Evolutionary conservation across 2,797 vertebrate species (phyloP).

Genomic region (Orestias chungarensis): DNA sequence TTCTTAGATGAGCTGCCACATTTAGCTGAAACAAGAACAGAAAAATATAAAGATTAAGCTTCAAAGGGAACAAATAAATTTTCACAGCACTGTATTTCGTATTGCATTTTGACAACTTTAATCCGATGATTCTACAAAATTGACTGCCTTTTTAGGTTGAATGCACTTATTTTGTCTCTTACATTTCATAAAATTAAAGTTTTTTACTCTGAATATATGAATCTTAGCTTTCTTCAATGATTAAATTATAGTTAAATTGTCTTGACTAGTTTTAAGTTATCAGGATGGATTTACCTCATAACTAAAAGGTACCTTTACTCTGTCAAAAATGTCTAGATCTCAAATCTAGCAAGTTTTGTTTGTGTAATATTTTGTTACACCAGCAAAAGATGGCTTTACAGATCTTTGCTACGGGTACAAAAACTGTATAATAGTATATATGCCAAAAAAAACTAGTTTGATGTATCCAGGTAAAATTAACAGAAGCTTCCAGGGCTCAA

Average conservation of each 20-base stretch:
- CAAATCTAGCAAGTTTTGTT: not conserved
- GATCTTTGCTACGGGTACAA: not conserved
- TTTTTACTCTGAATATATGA: no score
- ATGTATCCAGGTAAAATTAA: slow-evolving; percentile 12
- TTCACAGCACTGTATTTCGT: not conserved
- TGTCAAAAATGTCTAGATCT: not conserved
- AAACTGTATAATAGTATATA: not conserved
- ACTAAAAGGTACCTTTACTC: not conserved
- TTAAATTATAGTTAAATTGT: no score
- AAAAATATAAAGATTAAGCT: not conserved
- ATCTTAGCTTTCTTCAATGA: no score
- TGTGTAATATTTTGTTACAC: not conserved
- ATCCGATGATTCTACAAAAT: not conserved
- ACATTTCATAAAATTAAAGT: no score
- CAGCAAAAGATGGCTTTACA: not conserved
- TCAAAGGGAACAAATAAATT: not conserved
- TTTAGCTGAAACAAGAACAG: not conserved
- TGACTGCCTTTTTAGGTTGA: no score
- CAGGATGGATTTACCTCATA: not conserved
- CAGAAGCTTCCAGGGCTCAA: slow-evolving; percentile 26
- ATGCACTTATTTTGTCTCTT: no score
- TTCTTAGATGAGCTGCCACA: not conserved
- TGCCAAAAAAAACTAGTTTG: slow-evolving; percentile 17
- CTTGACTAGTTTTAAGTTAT: no score
- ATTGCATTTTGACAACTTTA: not conserved